Base-by-base conservation (phyloP, 2,113 vertebrate genomes). In the Trichechus manatus region DNA sequence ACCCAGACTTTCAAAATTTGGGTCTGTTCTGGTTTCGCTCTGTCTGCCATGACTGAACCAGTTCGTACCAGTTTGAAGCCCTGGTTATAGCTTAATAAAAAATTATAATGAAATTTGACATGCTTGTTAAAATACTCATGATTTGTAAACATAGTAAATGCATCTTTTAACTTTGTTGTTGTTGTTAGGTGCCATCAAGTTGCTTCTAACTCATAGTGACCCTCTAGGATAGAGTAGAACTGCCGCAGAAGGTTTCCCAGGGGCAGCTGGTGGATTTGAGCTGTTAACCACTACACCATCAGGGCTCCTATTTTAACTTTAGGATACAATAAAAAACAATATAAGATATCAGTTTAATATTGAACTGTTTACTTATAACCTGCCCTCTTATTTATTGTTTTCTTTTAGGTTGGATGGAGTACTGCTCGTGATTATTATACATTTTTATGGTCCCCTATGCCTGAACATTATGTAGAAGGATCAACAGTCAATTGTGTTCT, bases 391-490 rank as follows among this genome's bases (percentile, higher is more conserved):
- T 15, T 84, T 87, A 3, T 92, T 98, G 72, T 94, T 96, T 98
- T 92, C 94, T 97, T 97, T 95, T 98, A 99, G 99, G 99, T 99
- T 98, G 99, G 99, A 95, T 99, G 99, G 99, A 99, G 99, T 98
- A 99, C 99, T 66, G 99, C 99, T 96, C 99, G 99, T 98, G 99
- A 99, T 98, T 99, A 99, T 98, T 99, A 99, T 92, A 99, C 99
- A 0, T 99, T 99, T 99, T 98, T 99, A 97, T 99, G 99, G 99
- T 99, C 99, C 31, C 99, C 99, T 97, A 99, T 99, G 98, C 99
- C 99, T 96, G 99, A 99, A 95, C 99, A 98, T 96, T 99, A 99
- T 97, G 98, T 98, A 68, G 99, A 99, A 98, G 99, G 99, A 97
- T 99, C 99, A 75, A 99, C 99, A 97, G 99, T 99, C 98, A 99